Conservation (phyloP, 2,797 vertebrate genomes). For the Syngnathus acus region DNA sequence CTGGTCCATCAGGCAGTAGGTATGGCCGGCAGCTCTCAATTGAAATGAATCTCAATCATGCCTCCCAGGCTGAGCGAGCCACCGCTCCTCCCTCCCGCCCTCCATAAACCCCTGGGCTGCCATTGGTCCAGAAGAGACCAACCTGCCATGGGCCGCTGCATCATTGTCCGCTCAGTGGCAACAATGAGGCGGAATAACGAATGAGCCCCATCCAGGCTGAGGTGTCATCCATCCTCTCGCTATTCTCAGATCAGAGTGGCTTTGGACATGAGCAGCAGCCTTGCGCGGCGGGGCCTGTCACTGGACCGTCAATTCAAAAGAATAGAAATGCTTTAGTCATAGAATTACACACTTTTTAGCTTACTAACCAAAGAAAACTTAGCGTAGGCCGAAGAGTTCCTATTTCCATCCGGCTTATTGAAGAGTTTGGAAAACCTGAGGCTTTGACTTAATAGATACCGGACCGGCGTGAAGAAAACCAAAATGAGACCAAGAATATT, state of each 20-base stretch:
- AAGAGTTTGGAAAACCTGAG: constrained; percentile 15
- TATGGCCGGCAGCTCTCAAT: constrained; percentile 19
- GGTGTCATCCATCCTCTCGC: constrained; percentile 16
- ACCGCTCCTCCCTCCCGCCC: constrained; percentile 20
- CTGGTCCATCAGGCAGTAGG: constrained; percentile 23
- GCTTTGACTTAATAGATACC: constrained; percentile 19
- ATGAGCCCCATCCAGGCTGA: constrained; percentile 40
- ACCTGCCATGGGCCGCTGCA: constrained; percentile 42
- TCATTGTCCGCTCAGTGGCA: constrained; percentile 52
- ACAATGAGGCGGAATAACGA: constrained; percentile 62
- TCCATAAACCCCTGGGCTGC: constrained; percentile 1
- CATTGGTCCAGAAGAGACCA: constrained; percentile 52
- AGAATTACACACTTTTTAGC: constrained; percentile 5
- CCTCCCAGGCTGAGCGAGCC: constrained; percentile 18
- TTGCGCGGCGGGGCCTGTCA: constrained; percentile 21
- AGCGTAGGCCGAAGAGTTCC: neutral
- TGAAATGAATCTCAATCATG: constrained; percentile 49
- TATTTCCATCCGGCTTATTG: constrained; percentile 26
- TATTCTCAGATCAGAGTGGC: constrained; percentile 37
- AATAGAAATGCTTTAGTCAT: constrained; percentile 33
- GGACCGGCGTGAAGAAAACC: constrained; percentile 24
- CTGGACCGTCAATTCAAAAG: constrained; percentile 21
- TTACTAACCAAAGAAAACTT: constrained; percentile 32
- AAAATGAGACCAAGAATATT: constrained; percentile 53
- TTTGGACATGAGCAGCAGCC: constrained; percentile 57